Evolutionary conservation across 1,140 invertebrate species (phyloP), one percentile per base, ranked within the genome.

Genomic region (Physella acuta): DNA sequence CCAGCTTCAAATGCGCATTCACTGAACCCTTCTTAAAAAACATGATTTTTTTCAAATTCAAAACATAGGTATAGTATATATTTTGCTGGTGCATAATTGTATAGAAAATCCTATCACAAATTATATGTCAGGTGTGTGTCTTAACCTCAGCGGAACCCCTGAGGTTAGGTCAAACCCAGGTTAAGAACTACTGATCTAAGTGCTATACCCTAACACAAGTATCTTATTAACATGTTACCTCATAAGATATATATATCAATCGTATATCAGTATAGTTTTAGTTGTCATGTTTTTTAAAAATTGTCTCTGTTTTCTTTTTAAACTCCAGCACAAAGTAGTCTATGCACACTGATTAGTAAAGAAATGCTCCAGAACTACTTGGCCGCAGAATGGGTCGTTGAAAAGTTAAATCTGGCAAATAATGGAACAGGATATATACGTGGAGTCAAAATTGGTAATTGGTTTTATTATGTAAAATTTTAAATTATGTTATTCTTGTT

Each of bases 341-440:
- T 8, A 56, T 33, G 58, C 24, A 24, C 58, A 5, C 26, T 52
- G 5, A 49, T 64, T 4, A 37, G 26, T 4, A 51, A 36, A 30
- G 62, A 64, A 11, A n/a, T 49, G 24, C 52, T 56, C 4, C 64
- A 67, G 33, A 64, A 64, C 30, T 55, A 37, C 51, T 52, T 67
- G 17, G 53, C 34, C 17, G 64, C 30, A 4, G 64, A 67, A 28
- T 67, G 64, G 64, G 34, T 56, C 17, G 31, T 67, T 3, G 64
- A 67, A 8, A 67, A 26, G 30, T 20, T 67, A 31, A 67, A 67
- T 34, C 26, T 11, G 16, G 51, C 53, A 31, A 56, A 67, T 34
- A 67, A 67, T n/a, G 64, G 64, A 36, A 67, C 64, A 3, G 64
- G 64, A 30, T 67, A 67, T 24, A 39, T 67, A 4, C 64, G 51